Evolutionary conservation across 2,797 vertebrate species (phyloP).

Genomic region (Danio jaintianensis): DNA sequence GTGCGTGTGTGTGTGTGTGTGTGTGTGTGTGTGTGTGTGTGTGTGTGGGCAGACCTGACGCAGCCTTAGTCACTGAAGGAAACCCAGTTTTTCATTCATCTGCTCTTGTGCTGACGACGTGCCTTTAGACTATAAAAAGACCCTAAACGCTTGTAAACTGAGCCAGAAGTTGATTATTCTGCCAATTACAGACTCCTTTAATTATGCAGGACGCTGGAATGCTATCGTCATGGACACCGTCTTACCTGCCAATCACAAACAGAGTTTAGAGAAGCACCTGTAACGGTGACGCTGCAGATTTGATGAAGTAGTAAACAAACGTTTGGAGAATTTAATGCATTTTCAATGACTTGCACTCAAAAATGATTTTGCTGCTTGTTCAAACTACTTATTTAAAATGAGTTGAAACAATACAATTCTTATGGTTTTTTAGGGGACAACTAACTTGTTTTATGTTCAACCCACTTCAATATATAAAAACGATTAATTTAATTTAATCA

Average conservation of each 20-base stretch:
- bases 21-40: no score
- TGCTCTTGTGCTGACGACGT: not conserved
- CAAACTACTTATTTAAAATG: no score
- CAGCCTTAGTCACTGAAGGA: not conserved
- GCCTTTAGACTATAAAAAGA: conserved; percentile 29
- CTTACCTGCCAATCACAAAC: conserved; percentile 63
- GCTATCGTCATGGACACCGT: conserved; percentile 63
- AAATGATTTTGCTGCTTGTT: no score
- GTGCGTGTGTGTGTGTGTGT: not conserved
- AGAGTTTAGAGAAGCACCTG: conserved; percentile 59
- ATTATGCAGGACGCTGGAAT: conserved; percentile 76
- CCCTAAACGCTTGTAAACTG: conserved; percentile 65
- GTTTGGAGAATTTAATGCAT: no score
- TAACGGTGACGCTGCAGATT: conserved; percentile 53
- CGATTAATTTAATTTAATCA: no score
- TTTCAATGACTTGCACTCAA: no score
- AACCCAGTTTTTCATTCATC: not conserved
- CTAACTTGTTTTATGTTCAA: no score
- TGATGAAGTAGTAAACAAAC: not conserved
- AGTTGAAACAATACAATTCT: no score
- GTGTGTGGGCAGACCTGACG: not conserved
- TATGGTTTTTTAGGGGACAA: no score
- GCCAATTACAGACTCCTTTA: conserved; percentile 64
- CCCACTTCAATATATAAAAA: no score
- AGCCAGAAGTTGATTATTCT: conserved; percentile 54